Base-by-base conservation (phyloP, 2,113 vertebrate species). In the Labrus mixtus region DNA sequence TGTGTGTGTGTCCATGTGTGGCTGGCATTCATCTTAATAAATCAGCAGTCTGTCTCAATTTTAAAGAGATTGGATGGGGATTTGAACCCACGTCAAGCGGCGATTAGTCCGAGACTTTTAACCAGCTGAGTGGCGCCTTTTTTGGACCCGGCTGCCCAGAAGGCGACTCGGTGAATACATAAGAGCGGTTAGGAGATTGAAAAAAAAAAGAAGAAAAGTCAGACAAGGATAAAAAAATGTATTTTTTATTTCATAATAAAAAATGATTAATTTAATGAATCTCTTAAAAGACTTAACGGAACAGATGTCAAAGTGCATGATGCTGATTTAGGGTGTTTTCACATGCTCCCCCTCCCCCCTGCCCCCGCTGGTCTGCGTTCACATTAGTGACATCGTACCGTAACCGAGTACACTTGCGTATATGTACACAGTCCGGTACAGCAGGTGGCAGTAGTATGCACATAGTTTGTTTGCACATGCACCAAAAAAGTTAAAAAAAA, bases 1-100 rank as follows among this genome's bases (percentile, higher is more conserved):
- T 58, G 36, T 68, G 71, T 56, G 54, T 69, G 2, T 10, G 73
- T 76, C 41, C 53, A 37, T 60, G 58, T 61, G 50, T 62, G 63
- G 39, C 37, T 43, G 10, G n/a, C 66, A 81, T 93, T 86, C 56
- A 83, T 89, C 82, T 83, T 80, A 41, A 81, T 88, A 81, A 83
- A 89, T 89, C 77, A 87, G 60, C 76, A 43, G 50, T 79, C 59
- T 61, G 73, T 76, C 73, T 88, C 15, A 12, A 61, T 82, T 79
- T 84, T 33, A 22, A 73, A 80, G 45, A 65, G 75, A 82, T 83
- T 79, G 83, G 67, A 82, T 68, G 51, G 85, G 79, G 82, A 83
- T 78, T 81, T 78, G 68, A 86, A 70, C 65, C 73, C 59, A 29
- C 71, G 54, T 79, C 58, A 51, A 61, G 65, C 59, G 68, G 70